These are phyloP conservation scores for Thyatira batis DNA, from an alignment of 2,888 invertebrate genomes.

Conservation along the genomic window DNA sequence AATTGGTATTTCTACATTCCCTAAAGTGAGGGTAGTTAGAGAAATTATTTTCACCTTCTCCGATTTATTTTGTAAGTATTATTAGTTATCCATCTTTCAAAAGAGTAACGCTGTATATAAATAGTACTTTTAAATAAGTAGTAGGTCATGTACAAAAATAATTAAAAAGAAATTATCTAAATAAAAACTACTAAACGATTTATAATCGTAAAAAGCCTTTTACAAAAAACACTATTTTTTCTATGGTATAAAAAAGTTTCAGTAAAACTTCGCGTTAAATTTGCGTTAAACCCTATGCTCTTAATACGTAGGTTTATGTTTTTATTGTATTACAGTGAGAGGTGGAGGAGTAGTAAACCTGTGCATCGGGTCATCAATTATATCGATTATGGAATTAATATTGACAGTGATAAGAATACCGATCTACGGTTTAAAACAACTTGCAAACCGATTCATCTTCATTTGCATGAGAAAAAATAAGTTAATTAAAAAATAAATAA, in stretches of 20 bases:
- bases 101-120: no score
- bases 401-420: slow-evolving; percentile 43
- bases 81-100: no score
- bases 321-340: slow-evolving; percentile 54
- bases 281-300: no score
- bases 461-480: slow-evolving; percentile 23
- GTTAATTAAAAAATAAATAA: not conserved
- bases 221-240: no score
- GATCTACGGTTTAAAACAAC: slow-evolving; percentile 28
- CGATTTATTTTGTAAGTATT: slow-evolving; percentile 86
- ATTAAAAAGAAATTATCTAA: no score
- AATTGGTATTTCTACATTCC: slow-evolving; percentile 84
- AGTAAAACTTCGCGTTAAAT: no score
- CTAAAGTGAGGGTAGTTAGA: slow-evolving; percentile 85
- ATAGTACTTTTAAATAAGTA: no score
- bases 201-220: no score
- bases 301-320: not conserved
- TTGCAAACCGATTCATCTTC: slow-evolving; percentile 26
- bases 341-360: slow-evolving; percentile 68
- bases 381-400: slow-evolving; percentile 64
- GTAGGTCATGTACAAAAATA: no score
- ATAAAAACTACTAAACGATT: no score
- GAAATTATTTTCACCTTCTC: slow-evolving; percentile 87
- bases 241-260: no score
- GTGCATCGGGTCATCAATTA: slow-evolving; percentile 67